phyloP scores from a whole-genome alignment of 2,888 invertebrate species.

The Ganaspis brasiliensis region DNA sequence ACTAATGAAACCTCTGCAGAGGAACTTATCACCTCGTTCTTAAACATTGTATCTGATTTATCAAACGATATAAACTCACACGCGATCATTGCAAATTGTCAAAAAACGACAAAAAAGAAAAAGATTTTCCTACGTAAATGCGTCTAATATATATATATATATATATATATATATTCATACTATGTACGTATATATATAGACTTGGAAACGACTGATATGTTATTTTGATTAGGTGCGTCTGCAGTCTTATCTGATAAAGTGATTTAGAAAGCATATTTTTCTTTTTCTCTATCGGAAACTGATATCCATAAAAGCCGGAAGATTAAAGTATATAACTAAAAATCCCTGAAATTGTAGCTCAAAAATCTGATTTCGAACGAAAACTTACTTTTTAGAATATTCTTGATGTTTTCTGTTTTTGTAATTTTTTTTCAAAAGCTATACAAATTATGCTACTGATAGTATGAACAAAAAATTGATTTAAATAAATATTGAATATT shows the following conservation, averaged over 20 bases:
- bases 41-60: slow-evolving; percentile 30
- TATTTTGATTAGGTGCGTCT: slow-evolving; percentile 34
- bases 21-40: slow-evolving; percentile 3
- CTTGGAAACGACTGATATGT: slow-evolving; percentile 1
- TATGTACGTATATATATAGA: too few species aligned
- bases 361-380: too few species aligned
- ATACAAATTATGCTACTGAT: too few species aligned
- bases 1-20: neutral
- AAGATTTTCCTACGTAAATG: slow-evolving; percentile 23
- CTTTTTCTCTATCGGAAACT: neutral
- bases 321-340: neutral
- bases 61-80: slow-evolving; percentile 18
- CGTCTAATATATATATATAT: too few species aligned
- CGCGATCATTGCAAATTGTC: neutral
- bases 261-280: slow-evolving; percentile 22
- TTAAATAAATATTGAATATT: too few species aligned
- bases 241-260: slow-evolving; percentile 24
- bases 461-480: too few species aligned
- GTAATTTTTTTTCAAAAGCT: too few species aligned
- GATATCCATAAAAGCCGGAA: neutral
- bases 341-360: too few species aligned
- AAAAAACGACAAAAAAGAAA: neutral
- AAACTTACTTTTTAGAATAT: too few species aligned
- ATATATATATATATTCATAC: too few species aligned
- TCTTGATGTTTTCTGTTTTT: too few species aligned